Evolutionary conservation across 2,888 invertebrate species (phyloP).

Genomic region (Caenorhabditis parvicauda): DNA sequence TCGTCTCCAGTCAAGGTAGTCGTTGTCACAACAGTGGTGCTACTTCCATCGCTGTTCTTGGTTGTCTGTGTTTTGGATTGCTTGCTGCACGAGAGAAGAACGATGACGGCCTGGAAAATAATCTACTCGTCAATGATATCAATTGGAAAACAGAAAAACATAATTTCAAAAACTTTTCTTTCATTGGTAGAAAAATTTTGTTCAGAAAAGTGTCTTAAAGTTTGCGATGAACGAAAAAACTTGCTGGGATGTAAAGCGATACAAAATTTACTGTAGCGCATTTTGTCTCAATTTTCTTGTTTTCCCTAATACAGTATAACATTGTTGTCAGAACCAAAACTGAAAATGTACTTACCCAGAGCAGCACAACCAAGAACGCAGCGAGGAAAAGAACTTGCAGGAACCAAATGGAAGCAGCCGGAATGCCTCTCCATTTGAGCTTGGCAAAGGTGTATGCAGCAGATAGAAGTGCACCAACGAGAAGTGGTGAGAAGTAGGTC

Average conservation of each 20-base stretch:
- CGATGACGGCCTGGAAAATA: slow-evolving; percentile 11
- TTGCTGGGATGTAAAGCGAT: no score
- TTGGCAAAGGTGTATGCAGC: slow-evolving; percentile 17
- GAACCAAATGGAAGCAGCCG: slow-evolving; percentile 12
- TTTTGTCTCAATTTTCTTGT: no score
- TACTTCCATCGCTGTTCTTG: no score
- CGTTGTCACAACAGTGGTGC: no score
- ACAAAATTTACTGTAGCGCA: no score
- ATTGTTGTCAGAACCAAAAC: no score
- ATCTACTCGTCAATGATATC: not conserved
- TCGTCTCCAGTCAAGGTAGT: no score
- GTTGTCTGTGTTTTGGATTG: not conserved
- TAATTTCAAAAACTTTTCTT: no score
- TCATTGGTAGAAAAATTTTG: no score
- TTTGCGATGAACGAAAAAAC: no score
- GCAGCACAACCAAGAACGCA: slow-evolving; percentile 8
- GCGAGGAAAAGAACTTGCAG: slow-evolving; percentile 9
- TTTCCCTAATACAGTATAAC: no score
- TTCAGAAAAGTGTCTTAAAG: no score
- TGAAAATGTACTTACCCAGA: slow-evolving; percentile 8
- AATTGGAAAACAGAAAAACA: not conserved
- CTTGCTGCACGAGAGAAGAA: slow-evolving; percentile 5
- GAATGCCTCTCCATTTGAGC: slow-evolving; percentile 20
- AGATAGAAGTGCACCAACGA: slow-evolving; percentile 19
- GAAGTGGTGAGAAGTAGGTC: slow-evolving; percentile 12